phyloP scores from a whole-genome alignment of 2,113 vertebrate genomes.

The Oryzias curvinotus region DNA sequence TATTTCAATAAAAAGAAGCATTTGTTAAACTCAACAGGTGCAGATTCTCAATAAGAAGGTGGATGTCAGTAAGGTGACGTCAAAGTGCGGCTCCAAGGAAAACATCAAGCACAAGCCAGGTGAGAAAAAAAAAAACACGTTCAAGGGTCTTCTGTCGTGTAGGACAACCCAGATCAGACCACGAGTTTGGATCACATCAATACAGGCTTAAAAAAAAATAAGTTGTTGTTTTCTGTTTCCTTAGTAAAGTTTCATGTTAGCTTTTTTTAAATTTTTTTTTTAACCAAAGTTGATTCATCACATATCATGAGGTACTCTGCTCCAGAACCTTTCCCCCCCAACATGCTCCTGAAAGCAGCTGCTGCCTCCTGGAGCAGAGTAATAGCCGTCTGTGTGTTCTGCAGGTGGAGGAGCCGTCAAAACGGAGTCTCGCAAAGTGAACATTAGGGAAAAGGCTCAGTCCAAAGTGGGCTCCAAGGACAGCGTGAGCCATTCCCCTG shows the following conservation, averaged over 20 bases:
- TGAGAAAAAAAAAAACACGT: constrained; percentile 57
- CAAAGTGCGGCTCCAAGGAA: constrained; percentile 93
- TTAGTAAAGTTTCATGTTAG: no score
- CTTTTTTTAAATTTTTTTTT: no score
- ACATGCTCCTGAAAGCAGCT: no score
- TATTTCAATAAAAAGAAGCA: not conserved
- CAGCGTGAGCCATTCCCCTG: constrained; percentile 82
- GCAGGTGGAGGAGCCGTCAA: constrained; percentile 90
- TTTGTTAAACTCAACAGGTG: constrained; percentile 76
- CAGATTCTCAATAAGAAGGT: constrained; percentile 95
- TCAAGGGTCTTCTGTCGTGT: no score
- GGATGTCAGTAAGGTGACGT: constrained; percentile 91
- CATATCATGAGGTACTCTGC: no score
- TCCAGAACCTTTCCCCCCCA: no score
- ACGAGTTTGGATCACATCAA: no score
- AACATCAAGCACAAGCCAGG: constrained; percentile 95
- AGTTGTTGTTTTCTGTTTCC: no score
- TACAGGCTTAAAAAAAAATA: no score
- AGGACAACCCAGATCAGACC: no score
- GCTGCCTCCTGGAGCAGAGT: no score
- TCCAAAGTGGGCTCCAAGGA: constrained; percentile 89
- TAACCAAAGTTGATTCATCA: no score
- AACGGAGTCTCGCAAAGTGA: constrained; percentile 89
- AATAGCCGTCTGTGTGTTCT: constrained; percentile 10
- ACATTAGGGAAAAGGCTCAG: constrained; percentile 89